These are phyloP conservation scores for Drosophila fungiperda DNA, from an alignment of 2,888 invertebrate species.

Conservation along the genomic window DNA sequence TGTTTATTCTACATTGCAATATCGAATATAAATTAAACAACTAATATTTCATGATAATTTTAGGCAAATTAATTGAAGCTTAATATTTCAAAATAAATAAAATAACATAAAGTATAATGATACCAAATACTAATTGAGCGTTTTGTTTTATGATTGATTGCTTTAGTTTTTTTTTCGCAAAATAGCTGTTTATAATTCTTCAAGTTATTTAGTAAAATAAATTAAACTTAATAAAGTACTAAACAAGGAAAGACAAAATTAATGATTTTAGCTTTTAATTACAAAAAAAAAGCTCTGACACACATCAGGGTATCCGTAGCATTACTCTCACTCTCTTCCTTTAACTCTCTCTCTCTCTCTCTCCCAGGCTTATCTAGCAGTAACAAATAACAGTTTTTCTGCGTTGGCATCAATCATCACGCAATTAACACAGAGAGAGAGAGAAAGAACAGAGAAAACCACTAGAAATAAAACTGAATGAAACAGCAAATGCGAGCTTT, in stretches of 20 bases:
- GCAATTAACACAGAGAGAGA: constrained; percentile 43
- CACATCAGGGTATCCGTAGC: background rate
- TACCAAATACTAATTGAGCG: background rate
- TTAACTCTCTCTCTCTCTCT: background rate
- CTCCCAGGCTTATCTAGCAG: constrained; percentile 18
- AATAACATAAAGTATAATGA: background rate
- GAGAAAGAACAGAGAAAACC: constrained; percentile 3
- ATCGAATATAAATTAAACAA: background rate
- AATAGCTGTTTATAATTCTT: background rate
- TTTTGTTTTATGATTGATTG: background rate
- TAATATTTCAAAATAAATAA: background rate
- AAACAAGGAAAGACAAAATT: background rate
- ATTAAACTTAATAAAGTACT: background rate
- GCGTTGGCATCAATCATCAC: constrained; percentile 43
- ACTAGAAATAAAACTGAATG: constrained; percentile 3
- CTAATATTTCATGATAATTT: constrained; percentile 7
- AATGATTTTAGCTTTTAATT: background rate
- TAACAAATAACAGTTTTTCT: constrained; percentile 28
- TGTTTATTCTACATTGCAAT: background rate
- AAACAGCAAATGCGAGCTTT: constrained; percentile 3
- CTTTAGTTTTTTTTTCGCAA: background rate
- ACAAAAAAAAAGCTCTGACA: background rate
- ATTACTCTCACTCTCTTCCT: background rate
- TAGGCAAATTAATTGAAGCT: background rate
- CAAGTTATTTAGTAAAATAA: background rate